These are phyloP conservation scores for Stomatorhinus ivindoensis DNA, from an alignment of 2,113 vertebrate species.

Conservation along the genomic window DNA sequence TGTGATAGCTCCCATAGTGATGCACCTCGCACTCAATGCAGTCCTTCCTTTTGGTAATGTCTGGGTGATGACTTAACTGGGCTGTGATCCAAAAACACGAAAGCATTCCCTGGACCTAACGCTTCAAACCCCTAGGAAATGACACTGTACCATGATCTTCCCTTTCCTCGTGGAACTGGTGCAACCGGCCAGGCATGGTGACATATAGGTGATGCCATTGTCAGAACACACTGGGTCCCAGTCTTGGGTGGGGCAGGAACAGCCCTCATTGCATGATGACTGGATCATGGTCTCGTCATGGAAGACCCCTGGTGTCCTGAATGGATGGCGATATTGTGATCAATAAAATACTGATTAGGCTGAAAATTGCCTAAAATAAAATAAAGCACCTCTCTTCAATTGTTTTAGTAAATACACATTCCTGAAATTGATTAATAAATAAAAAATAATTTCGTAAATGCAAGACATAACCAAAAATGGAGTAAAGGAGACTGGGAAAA, in stretches of 20 bases:
- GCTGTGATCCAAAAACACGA: background rate
- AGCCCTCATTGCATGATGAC: constrained; percentile 73
- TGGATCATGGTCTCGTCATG: constrained; percentile 44
- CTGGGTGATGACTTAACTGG: background rate
- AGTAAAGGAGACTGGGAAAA: background rate
- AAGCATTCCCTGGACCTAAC: background rate
- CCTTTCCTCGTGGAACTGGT: constrained; percentile 49
- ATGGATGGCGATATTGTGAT: background rate
- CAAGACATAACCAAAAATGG: background rate
- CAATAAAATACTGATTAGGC: background rate
- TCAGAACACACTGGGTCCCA: constrained; percentile 88
- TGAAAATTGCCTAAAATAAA: background rate
- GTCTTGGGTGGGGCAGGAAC: constrained; percentile 63
- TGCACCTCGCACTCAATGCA: background rate
- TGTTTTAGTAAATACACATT: background rate
- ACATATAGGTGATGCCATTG: constrained; percentile 74
- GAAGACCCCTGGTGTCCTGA: constrained; percentile 46
- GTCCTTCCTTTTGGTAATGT: background rate
- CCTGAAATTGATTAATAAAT: background rate
- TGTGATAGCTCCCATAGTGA: background rate
- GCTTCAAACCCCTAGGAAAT: background rate
- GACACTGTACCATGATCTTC: constrained; percentile 55
- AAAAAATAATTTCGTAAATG: background rate
- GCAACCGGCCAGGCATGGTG: constrained; percentile 80
- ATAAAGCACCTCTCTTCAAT: background rate